A percentile compares a stretch with the other conserved stretches of the same genome.
Conservation (phyloP, 1,140 invertebrate species). For the Venustaconcha ellipsiformis region DNA sequence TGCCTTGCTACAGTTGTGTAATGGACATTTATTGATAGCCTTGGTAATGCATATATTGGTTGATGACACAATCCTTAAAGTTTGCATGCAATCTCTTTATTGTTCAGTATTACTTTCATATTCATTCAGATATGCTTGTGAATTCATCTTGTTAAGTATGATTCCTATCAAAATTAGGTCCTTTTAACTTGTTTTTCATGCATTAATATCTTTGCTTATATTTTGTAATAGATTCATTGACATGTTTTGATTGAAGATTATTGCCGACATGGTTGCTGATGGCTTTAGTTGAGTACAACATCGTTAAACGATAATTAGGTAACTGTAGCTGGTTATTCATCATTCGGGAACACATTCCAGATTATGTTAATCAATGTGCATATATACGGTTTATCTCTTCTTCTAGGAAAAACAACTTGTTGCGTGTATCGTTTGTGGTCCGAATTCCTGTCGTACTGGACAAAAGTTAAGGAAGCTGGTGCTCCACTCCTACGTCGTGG, state of each 20-base stretch:
- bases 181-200: too few species aligned
- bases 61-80: too few species aligned
- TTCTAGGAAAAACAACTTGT: slow-evolving; percentile 61
- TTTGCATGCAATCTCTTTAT: too few species aligned
- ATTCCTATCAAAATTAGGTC: too few species aligned
- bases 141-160: too few species aligned
- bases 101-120: too few species aligned
- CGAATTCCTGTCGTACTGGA: slow-evolving; percentile 56
- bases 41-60: too few species aligned
- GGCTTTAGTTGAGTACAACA: neutral
- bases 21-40: too few species aligned
- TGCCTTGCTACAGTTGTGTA: too few species aligned
- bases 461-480: slow-evolving; percentile 3
- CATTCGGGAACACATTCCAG: neutral
- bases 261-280: neutral
- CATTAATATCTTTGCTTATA: too few species aligned
- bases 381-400: neutral
- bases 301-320: neutral
- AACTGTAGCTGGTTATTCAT: neutral
- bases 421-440: slow-evolving; percentile 63
- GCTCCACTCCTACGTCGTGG: slow-evolving; percentile 37
- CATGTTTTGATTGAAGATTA: neutral
- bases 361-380: neutral
- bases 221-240: too few species aligned
- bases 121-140: too few species aligned